Evolutionary conservation across 2,113 vertebrate species (phyloP).

Genomic region (Nycticorax nycticorax): DNA sequence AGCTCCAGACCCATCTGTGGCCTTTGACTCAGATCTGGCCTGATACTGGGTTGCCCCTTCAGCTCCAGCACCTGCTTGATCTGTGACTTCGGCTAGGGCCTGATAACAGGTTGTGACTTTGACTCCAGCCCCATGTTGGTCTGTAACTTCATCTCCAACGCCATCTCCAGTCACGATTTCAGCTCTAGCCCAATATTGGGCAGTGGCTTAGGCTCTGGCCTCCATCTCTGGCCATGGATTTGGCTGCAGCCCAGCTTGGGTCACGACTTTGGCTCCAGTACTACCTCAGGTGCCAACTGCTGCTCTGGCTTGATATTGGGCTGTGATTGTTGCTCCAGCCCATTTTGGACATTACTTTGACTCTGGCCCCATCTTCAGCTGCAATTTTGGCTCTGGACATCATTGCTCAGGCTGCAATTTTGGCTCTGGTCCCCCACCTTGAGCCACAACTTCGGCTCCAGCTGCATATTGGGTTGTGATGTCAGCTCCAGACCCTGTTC

Average conservation of each 20-base stretch:
- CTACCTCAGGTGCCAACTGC: not conserved
- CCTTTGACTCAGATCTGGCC: not conserved
- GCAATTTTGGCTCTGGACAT: not conserved
- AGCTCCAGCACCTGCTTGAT: not conserved
- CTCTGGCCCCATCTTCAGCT: not conserved
- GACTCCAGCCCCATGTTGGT: not conserved
- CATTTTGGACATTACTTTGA: not conserved
- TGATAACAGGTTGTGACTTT: not conserved
- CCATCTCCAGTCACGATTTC: not conserved
- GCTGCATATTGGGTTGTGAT: not conserved
- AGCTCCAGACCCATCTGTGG: not conserved
- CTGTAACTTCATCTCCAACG: not conserved
- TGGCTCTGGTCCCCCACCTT: not conserved
- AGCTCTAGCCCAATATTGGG: not conserved
- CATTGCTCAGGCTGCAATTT: not conserved
- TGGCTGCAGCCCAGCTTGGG: not conserved
- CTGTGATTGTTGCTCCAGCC: not conserved
- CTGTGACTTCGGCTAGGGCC: not conserved
- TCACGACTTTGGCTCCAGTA: not conserved
- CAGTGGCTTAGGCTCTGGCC: not conserved
- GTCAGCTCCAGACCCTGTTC: not conserved
- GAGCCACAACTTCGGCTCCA: not conserved
- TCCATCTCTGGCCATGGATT: not conserved
- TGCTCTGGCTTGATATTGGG: not conserved
- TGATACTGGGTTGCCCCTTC: not conserved